Percentiles rank a stretch among this genome's conserved stretches.
These are phyloP conservation scores for Proisotoma minuta DNA, from an alignment of 2,888 invertebrate species.

Conservation along the genomic window DNA sequence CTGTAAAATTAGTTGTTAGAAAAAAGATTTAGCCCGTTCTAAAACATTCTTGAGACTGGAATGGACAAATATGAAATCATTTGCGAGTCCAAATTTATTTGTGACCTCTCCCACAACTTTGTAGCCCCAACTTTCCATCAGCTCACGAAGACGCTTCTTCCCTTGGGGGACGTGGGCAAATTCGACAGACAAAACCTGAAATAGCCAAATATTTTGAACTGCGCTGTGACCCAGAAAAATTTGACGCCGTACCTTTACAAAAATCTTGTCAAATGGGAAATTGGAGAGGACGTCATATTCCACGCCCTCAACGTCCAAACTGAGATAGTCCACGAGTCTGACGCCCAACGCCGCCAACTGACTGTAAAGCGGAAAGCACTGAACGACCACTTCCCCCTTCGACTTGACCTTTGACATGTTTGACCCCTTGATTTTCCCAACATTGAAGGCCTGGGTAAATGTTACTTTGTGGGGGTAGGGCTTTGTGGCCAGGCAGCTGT, in stretches of 20 bases:
- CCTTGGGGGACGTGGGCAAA: conserved; percentile 47
- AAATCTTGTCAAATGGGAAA: conserved; percentile 51
- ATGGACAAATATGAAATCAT: conserved; percentile 48
- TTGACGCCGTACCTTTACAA: conserved; percentile 48
- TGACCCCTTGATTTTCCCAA: conserved; percentile 41
- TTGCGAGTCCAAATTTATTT: conserved; percentile 41
- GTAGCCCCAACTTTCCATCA: conserved; percentile 47
- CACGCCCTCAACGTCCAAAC: conserved; percentile 52
- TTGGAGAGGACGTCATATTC: conserved; percentile 51
- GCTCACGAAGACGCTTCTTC: conserved; percentile 34
- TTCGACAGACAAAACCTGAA: conserved; percentile 47
- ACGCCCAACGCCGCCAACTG: conserved; percentile 50
- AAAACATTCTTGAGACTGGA: not conserved
- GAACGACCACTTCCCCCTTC: conserved; percentile 42
- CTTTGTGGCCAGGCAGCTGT: conserved; percentile 49
- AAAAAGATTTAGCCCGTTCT: no score
- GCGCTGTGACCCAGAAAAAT: not conserved
- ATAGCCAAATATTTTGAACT: not conserved
- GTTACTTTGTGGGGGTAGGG: conserved; percentile 43
- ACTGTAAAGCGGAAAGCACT: conserved; percentile 51
- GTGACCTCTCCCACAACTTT: conserved; percentile 41
- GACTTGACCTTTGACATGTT: not conserved
- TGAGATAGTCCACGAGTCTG: conserved; percentile 51
- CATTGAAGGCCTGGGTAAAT: conserved; percentile 28
- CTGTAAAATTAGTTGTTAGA: no score